Evolutionary conservation across 1,140 invertebrate genomes (phyloP).

Genomic region (Gonatopus flavifemur): DNA sequence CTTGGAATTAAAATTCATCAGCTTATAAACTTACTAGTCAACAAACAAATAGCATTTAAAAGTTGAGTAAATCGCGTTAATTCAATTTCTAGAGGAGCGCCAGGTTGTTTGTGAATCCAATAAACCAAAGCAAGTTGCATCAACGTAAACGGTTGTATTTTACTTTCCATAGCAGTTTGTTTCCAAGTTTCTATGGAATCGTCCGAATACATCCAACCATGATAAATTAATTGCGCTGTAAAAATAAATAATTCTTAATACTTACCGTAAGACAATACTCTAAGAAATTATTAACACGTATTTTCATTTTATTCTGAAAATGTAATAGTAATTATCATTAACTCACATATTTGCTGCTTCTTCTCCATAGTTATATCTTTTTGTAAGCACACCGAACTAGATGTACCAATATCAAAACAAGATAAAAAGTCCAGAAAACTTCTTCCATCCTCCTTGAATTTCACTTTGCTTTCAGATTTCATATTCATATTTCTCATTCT

Average conservation of each 20-base stretch:
- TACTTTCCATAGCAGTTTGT: constrained; percentile 57
- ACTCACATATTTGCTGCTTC: constrained; percentile 44
- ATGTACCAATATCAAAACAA: constrained; percentile 62
- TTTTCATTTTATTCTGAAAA: constrained; percentile 2
- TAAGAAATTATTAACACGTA: neutral
- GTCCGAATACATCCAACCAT: constrained; percentile 62
- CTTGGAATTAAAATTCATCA: neutral
- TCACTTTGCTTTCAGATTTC: constrained; percentile 41
- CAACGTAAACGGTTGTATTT: constrained; percentile 62
- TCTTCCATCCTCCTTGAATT: constrained; percentile 48
- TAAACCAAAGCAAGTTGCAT: constrained; percentile 68
- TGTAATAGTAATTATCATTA: neutral
- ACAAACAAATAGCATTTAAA: constrained; percentile 52
- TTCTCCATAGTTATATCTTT: constrained; percentile 40
- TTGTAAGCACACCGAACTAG: constrained; percentile 38
- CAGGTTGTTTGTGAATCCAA: constrained; percentile 62
- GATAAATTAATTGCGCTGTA: constrained; percentile 64
- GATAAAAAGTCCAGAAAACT: constrained; percentile 57
- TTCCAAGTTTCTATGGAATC: constrained; percentile 55
- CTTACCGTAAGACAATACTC: neutral
- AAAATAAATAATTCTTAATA: constrained; percentile 25
- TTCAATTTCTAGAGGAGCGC: constrained; percentile 47
- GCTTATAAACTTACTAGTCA: constrained; percentile 47
- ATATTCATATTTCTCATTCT: constrained; percentile 24
- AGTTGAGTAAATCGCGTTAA: constrained; percentile 56